Conservation (phyloP, 2,888 invertebrate species). For the Callyntrura guangdongensis region DNA sequence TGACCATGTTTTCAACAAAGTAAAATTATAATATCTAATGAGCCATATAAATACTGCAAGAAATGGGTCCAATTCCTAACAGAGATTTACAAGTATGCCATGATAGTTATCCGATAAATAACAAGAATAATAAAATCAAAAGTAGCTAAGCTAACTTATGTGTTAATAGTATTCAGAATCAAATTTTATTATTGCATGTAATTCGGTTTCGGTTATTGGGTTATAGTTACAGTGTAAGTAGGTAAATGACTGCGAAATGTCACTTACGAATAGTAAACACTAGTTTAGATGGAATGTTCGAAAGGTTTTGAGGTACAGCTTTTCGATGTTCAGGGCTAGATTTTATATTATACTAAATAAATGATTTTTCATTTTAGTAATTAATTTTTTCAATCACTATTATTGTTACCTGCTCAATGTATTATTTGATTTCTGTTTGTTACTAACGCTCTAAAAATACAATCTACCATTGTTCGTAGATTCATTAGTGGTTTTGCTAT, state of each 20-base stretch:
- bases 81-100: not conserved
- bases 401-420: not conserved
- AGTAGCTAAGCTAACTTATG: constrained; percentile 20
- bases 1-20: not conserved
- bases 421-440: not conserved
- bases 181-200: constrained; percentile 57
- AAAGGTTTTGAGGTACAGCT: constrained; percentile 65
- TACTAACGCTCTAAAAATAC: not conserved
- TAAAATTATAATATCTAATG: not conserved
- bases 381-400: not conserved
- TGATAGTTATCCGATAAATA: not conserved
- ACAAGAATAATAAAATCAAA: constrained; percentile 11
- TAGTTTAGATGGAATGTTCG: constrained; percentile 68
- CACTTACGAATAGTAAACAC: constrained; percentile 12
- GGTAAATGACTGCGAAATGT: constrained; percentile 60
- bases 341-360: constrained; percentile 19
- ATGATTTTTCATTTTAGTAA: constrained; percentile 4
- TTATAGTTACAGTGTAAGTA: constrained; percentile 53
- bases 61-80: constrained; percentile 2
- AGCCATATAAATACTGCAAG: not conserved
- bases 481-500: constrained; percentile 1
- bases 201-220: constrained; percentile 69
- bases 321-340: constrained; percentile 57
- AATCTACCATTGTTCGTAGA: constrained; percentile 10
- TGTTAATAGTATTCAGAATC: constrained; percentile 14